Percentiles rank a stretch among this genome's conserved stretches.
Conservation (phyloP, 92 coral and sea anemone genomes). For the Palythoa grandis region DNA sequence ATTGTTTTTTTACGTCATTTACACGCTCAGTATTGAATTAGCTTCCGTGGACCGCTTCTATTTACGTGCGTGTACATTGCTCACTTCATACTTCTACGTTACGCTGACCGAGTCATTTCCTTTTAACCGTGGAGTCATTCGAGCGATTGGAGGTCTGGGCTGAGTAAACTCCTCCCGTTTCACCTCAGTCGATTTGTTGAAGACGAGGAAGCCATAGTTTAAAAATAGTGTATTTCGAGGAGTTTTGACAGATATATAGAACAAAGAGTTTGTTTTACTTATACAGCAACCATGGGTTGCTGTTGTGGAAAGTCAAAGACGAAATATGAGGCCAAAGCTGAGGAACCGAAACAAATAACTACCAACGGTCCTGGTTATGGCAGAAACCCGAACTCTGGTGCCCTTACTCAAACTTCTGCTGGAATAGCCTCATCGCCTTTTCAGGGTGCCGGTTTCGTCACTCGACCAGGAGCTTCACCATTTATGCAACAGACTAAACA, state of each 20-base stretch:
- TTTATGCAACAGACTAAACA: conserved; percentile 65
- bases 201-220: conserved; percentile 28
- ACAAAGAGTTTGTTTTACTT: conserved; percentile 28
- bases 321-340: conserved; percentile 70
- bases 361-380: conserved; percentile 50
- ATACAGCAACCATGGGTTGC: conserved; percentile 95
- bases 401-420: conserved; percentile 17
- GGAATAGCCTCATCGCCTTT: conserved; percentile 33
- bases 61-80: not conserved
- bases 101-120: conserved; percentile 25
- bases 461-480: conserved; percentile 41
- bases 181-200: conserved; percentile 19
- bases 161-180: conserved; percentile 43
- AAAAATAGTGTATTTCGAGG: conserved; percentile 5
- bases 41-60: not conserved
- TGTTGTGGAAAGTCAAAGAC: conserved; percentile 85
- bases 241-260: conserved; percentile 6
- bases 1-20: not conserved
- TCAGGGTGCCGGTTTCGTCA: conserved; percentile 47
- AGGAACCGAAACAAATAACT: conserved; percentile 51
- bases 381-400: conserved; percentile 44
- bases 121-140: conserved; percentile 11
- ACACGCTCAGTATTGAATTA: not conserved
- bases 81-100: not conserved
- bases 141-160: conserved; percentile 22